Evolutionary conservation across 2,797 vertebrate genomes (phyloP).

Genomic region (Cetoscarus ocellatus): DNA sequence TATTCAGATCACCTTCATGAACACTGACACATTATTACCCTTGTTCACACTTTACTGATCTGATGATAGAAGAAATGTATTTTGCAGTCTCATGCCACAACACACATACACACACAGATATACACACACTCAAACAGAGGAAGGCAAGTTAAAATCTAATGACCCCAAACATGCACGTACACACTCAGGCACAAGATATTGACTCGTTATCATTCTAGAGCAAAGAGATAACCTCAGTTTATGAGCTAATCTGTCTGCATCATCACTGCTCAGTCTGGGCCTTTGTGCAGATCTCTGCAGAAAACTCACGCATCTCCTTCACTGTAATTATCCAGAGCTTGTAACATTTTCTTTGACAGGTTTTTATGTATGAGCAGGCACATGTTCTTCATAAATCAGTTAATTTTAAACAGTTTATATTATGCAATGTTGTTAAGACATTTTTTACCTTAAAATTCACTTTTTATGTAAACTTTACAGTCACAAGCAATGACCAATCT

Average conservation of each 20-base stretch:
- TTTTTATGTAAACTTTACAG: conserved; percentile 4
- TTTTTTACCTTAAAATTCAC: conserved; percentile 23
- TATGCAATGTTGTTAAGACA: conserved; percentile 10
- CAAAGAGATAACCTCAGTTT: conserved; percentile 3
- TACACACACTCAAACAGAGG: background rate
- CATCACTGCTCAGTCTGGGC: background rate
- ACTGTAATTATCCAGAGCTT: background rate
- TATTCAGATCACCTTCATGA: conserved; percentile 51
- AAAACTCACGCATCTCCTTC: background rate
- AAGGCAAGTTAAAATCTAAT: background rate
- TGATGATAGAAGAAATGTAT: conserved; percentile 38
- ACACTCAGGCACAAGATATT: background rate
- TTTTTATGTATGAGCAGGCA: background rate
- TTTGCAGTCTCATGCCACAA: conserved; percentile 7
- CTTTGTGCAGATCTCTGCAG: background rate
- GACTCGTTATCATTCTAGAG: background rate
- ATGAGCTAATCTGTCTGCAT: background rate
- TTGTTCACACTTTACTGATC: conserved; percentile 59
- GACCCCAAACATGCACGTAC: background rate
- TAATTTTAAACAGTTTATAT: no score
- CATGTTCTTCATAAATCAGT: background rate
- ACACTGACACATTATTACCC: conserved; percentile 34
- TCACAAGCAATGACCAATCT: background rate
- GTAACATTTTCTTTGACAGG: no score
- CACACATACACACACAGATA: background rate